Percentiles rank a stretch among this genome's conserved stretches.
phyloP scores from a whole-genome alignment of 2,797 vertebrate species.

The Schizothorax lantsangensis region DNA sequence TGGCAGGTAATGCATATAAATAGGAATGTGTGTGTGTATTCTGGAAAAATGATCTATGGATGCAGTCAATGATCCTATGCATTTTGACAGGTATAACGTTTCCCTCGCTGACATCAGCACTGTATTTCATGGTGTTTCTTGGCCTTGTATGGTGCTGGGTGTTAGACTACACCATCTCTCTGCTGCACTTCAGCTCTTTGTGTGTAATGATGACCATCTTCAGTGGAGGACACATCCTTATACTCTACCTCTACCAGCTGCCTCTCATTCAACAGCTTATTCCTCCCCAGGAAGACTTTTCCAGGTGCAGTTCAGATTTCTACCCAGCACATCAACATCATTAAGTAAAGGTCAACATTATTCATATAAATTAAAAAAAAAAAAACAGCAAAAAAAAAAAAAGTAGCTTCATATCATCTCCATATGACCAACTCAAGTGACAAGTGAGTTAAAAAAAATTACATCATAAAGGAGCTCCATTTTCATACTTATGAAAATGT shows the following conservation, averaged over 20 bases:
- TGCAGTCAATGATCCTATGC: background rate
- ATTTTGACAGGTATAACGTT: conserved; percentile 75
- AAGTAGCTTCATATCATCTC: no score
- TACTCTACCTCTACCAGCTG: conserved; percentile 85
- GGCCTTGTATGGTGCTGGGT: conserved; percentile 85
- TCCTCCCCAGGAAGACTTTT: conserved; percentile 77
- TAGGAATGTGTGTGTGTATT: background rate
- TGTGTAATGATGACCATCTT: conserved; percentile 84
- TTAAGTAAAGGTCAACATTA: background rate
- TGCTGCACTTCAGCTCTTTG: conserved; percentile 79
- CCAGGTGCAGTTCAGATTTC: conserved; percentile 72
- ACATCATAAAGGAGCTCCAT: no score
- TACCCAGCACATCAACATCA: background rate
- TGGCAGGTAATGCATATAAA: conserved; percentile 75
- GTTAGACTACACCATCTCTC: conserved; percentile 71
- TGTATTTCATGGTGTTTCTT: conserved; percentile 83
- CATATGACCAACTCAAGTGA: no score
- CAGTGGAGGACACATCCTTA: conserved; percentile 79
- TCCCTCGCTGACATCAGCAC: conserved; percentile 81
- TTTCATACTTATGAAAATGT: no score
- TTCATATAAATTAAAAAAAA: background rate
- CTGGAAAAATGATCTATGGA: background rate
- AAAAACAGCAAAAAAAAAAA: no score
- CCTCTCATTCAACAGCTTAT: conserved; percentile 78
- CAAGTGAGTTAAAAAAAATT: no score